Evolutionary conservation across 2,797 vertebrate genomes (phyloP).

Genomic region (Masticophis lateralis): DNA sequence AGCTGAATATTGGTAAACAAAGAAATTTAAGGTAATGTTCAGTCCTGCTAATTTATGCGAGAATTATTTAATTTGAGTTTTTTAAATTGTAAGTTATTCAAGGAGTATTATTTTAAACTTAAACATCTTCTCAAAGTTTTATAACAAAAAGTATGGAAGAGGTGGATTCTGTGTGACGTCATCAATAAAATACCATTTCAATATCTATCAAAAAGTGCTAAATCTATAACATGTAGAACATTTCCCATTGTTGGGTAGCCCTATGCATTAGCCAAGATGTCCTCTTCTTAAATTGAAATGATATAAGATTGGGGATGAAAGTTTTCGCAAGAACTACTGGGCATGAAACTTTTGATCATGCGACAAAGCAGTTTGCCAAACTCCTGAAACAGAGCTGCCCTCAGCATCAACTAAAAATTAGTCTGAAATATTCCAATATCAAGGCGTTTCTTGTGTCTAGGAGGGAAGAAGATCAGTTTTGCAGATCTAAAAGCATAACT

Average conservation of each 20-base stretch:
- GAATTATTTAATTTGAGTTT: background rate
- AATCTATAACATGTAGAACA: background rate
- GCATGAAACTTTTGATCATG: background rate
- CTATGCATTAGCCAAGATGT: background rate
- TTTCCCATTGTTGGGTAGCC: background rate
- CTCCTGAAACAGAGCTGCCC: background rate
- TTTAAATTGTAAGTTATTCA: background rate
- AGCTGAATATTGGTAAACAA: background rate
- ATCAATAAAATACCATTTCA: background rate
- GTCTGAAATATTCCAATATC: background rate
- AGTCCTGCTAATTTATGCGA: background rate
- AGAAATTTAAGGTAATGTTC: background rate
- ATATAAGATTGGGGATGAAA: background rate
- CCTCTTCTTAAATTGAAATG: background rate
- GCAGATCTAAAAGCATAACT: background rate
- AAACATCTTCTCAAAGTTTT: background rate
- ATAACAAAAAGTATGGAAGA: background rate
- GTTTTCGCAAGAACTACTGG: background rate
- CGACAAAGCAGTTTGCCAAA: background rate
- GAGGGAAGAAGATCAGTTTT: background rate
- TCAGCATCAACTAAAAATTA: background rate
- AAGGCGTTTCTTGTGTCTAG: background rate
- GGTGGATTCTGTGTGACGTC: background rate
- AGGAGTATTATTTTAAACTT: background rate
- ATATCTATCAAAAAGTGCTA: background rate